Evolutionary conservation across 2,888 invertebrate genomes (phyloP).

Genomic region (Pherbina coryleti): DNA sequence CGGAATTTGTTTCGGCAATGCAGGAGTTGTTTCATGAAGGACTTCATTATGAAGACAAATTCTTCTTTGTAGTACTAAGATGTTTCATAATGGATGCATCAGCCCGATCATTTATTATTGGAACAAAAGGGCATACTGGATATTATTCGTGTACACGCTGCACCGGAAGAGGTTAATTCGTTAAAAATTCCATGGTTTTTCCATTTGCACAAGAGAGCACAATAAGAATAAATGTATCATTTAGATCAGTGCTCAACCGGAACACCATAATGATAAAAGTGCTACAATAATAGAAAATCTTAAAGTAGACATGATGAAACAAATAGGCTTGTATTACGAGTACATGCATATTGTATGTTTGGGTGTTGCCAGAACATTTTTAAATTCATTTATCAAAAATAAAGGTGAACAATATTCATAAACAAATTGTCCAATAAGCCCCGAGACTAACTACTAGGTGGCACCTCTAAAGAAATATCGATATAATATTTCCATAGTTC

Average conservation of each 20-base stretch:
- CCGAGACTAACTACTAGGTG: too few species aligned
- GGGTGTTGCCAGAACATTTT: not conserved
- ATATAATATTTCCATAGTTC: too few species aligned
- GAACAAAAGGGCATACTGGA: slow-evolving; percentile 37
- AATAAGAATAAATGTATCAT: slow-evolving; percentile 4
- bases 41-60: not conserved
- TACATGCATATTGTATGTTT: slow-evolving; percentile 22
- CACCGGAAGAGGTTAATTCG: slow-evolving; percentile 14
- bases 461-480: too few species aligned
- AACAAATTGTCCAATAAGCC: too few species aligned
- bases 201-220: not conserved
- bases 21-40: not conserved
- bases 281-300: slow-evolving; percentile 14
- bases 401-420: slow-evolving; percentile 1
- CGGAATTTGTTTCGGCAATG: not conserved
- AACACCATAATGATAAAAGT: slow-evolving; percentile 17
- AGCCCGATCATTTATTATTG: slow-evolving; percentile 24
- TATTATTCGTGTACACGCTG: slow-evolving; percentile 37
- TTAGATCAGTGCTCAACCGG: slow-evolving; percentile 17
- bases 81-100: slow-evolving; percentile 35
- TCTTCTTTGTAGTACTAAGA: not conserved
- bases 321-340: slow-evolving; percentile 15
- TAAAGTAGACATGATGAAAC: slow-evolving; percentile 20
- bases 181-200: slow-evolving; percentile 28
- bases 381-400: not conserved